Evolutionary conservation across 2,888 invertebrate genomes (phyloP), one percentile per base, ranked within the genome.

Genomic region (Phaonia tiefii): DNA sequence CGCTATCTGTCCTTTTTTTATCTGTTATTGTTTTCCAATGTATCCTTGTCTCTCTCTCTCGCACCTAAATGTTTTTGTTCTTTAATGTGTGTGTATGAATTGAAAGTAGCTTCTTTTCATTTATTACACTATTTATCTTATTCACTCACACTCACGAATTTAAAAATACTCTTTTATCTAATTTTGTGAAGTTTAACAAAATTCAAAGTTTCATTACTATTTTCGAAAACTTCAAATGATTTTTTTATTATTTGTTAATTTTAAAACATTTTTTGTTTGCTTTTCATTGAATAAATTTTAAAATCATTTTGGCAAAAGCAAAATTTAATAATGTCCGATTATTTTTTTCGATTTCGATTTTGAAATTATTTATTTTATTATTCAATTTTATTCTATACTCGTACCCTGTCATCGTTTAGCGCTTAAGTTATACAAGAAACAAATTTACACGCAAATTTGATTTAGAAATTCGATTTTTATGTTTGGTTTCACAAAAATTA

Each of bases 191-290:
- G n/a, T 8, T 31, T 31, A 31, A 31, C 31, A 31, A 31, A 51
- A 60, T 37, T 22, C 49, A n/a, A 37, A 60, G 42, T 54, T 31
- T 31, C 31, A 31, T 31, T 5, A 8, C 31, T n/a, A 69, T 54
- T 31, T 46, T 71, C 63, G n/a, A 37, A 60, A 70, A 31, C 31
- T 31, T 58, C 46, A 39, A 49, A 37, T 20, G 13, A 63, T 22
- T 3, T 31, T 31, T 63, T 26, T 26, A 26, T n/a, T n/a, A n/a
- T n/a, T n/a, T n/a, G n/a, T n/a, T n/a, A 60, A 26, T 42, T 25
- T 8, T 5, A 22, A 20, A 73, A 78, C 75, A 80, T 80, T 80
- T 80, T 82, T 75, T 49, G 66, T 80, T 80, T 80, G 82, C 82
- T 77, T 75, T 69, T 73, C 63, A 56, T 37, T 42, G n/a, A 51